Base-by-base conservation (phyloP, 1,140 invertebrate genomes). In the Bombus haemorrhoidalis region DNA sequence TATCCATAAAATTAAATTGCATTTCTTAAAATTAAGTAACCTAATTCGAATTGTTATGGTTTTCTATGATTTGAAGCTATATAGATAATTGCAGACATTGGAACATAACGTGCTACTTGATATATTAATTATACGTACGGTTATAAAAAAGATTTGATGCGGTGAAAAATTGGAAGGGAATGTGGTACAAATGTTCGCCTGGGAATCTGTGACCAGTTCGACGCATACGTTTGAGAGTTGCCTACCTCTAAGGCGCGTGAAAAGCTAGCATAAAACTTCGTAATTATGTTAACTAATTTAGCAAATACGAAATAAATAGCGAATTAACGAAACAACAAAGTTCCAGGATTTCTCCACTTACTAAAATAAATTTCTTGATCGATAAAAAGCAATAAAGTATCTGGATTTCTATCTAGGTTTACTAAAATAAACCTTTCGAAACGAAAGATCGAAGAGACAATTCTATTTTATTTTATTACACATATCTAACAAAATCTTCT, bases 191-290 rank as follows among this genome's bases (percentile, higher is more conserved):
- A 37, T 32, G 9, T 25, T 41, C 22, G 12, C 4, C 53, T 28
- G n/a, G 15, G 3, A 25, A 18, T 5, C 34, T 3, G 39, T 28
- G 71, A 84, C 88, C 85, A 15, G 76, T 74, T 81, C 78, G 57
- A 53, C 77, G 6, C 1, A 0, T 12, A 0, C 41, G 85, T 6
- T 74, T 32, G 5, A 34, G 6, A 15, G 73, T 83, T 83, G 81
- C 81, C 81, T 77, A 3, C 10, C 12, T 1, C 18, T 12, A 83
- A 53, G 81, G 81, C 81, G 81, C 64, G 13, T 15, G 5, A 10
- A 6, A 53, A 6, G 5, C 47, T 74, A 10, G 1, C 18, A 13
- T 34, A 25, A 9, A 69, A 68, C 18, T 8, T n/a, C 28, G 28
- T 32, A n/a, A 9, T 6, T n/a, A 62, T 5, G 28, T 62, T 53